A percentile compares a stretch with the other conserved stretches of the same genome.
These are phyloP conservation scores for Stenodema calcarata DNA, from an alignment of 2,888 invertebrate species.

Conservation along the genomic window DNA sequence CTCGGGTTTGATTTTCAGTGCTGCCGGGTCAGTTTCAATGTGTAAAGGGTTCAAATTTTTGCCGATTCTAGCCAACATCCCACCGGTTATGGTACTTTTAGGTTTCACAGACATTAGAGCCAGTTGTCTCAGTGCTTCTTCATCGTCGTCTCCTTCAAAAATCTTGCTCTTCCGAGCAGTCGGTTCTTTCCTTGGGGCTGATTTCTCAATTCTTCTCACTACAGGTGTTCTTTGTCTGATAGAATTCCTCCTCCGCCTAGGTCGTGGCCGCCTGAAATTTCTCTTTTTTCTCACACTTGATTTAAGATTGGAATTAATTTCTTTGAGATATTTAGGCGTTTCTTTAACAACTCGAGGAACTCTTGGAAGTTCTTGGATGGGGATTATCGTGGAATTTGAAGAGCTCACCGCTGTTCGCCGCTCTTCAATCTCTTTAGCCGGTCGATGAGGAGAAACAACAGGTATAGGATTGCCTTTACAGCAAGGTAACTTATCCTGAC, in stretches of 20 bases:
- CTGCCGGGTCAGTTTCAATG: neutral
- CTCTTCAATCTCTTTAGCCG: constrained; percentile 3
- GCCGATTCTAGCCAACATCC: neutral
- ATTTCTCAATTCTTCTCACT: neutral
- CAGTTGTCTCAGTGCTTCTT: constrained; percentile 45
- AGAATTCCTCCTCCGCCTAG: neutral
- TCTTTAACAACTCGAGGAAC: neutral
- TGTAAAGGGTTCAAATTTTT: constrained; percentile 1
- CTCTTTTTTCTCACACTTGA: neutral
- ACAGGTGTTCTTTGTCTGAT: neutral
- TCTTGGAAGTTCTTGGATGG: neutral
- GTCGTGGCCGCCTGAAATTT: neutral
- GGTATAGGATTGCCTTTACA: constrained; percentile 37
- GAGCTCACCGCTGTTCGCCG: neutral
- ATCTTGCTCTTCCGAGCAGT: neutral
- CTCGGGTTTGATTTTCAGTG: neutral
- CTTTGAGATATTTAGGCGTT: constrained; percentile 9
- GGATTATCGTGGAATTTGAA: neutral
- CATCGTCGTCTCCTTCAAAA: constrained; percentile 41
- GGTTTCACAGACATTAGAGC: constrained; percentile 51
- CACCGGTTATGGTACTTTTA: constrained; percentile 17
- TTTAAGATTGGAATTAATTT: constrained; percentile 7
- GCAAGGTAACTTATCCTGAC: constrained; percentile 32
- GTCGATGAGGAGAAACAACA: constrained; percentile 14
- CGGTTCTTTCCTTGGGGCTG: neutral